Percentiles rank a stretch among this genome's conserved stretches.
Evolutionary conservation across 2,113 vertebrate genomes (phyloP).

Genomic region (Pangasianodon hypophthalmus): DNA sequence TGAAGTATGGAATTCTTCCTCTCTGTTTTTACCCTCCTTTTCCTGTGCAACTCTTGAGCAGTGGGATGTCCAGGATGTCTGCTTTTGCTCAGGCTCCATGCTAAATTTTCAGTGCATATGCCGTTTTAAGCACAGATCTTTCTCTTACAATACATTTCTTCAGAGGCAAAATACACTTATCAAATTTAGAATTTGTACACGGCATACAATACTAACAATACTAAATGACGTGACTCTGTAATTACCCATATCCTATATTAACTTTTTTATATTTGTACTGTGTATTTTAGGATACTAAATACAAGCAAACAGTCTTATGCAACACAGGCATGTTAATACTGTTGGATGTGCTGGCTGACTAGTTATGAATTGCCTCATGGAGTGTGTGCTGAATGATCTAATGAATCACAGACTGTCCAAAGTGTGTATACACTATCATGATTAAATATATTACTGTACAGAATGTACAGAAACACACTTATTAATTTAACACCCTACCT

Average conservation of each 20-base stretch:
- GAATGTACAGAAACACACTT: background rate
- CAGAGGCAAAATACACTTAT: background rate
- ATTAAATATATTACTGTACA: background rate
- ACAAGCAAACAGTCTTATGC: background rate
- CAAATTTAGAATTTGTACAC: background rate
- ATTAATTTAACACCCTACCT: background rate
- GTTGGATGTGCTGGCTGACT: background rate
- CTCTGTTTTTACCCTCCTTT: slow-evolving; percentile 25
- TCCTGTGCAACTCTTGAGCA: slow-evolving; percentile 40
- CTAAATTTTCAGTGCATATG: background rate
- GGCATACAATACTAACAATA: background rate
- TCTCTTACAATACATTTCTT: background rate
- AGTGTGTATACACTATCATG: background rate
- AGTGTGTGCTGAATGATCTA: background rate
- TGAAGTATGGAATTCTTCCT: slow-evolving; percentile 27
- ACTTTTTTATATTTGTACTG: background rate
- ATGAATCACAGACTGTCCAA: background rate
- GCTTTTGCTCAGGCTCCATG: slow-evolving; percentile 23
- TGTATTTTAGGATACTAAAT: background rate
- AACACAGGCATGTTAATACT: background rate
- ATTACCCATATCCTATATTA: background rate
- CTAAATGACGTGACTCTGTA: no score
- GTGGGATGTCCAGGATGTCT: slow-evolving; percentile 40
- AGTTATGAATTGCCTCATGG: background rate
- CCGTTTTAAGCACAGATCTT: background rate